These are phyloP conservation scores for Drosophila serrata DNA, from an alignment of 1,140 invertebrate species.

Conservation along the genomic window DNA sequence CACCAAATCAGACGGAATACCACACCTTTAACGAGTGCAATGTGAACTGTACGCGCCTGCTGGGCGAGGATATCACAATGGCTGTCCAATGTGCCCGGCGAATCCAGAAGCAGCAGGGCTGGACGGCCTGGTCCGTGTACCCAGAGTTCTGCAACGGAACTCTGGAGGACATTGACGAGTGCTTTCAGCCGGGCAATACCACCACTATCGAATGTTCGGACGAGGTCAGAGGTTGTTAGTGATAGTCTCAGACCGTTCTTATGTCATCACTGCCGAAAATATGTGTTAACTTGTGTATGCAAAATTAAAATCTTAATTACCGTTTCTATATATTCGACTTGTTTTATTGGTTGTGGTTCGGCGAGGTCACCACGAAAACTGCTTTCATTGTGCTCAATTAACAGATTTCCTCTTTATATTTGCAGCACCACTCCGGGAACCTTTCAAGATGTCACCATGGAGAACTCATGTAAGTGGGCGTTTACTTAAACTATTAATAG, in stretches of 20 bases:
- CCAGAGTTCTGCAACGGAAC: conserved; percentile 85
- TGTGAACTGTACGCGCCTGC: conserved; percentile 69
- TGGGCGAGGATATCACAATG: conserved; percentile 75
- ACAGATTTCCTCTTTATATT: conserved; percentile 68
- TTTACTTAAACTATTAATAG: neutral
- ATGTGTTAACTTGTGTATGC: conserved; percentile 40
- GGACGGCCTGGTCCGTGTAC: conserved; percentile 90
- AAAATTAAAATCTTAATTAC: conserved; percentile 54
- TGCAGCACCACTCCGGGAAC: conserved; percentile 86
- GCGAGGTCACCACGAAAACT: conserved; percentile 35
- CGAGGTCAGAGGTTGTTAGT: conserved; percentile 40
- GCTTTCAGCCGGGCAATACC: conserved; percentile 53
- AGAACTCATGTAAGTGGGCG: conserved; percentile 80
- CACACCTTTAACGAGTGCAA: conserved; percentile 77
- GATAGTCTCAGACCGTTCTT: conserved; percentile 19
- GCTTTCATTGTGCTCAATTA: conserved; percentile 38
- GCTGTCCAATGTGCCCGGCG: conserved; percentile 69
- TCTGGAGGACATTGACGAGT: conserved; percentile 56
- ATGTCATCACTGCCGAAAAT: conserved; percentile 62
- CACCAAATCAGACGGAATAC: conserved; percentile 58
- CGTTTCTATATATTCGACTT: conserved; percentile 23
- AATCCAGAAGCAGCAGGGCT: conserved; percentile 86
- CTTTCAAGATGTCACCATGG: conserved; percentile 86
- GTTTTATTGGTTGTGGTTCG: conserved; percentile 32
- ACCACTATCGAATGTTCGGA: conserved; percentile 7